phyloP scores from a whole-genome alignment of 2,797 vertebrate species.

The Alca torda region DNA sequence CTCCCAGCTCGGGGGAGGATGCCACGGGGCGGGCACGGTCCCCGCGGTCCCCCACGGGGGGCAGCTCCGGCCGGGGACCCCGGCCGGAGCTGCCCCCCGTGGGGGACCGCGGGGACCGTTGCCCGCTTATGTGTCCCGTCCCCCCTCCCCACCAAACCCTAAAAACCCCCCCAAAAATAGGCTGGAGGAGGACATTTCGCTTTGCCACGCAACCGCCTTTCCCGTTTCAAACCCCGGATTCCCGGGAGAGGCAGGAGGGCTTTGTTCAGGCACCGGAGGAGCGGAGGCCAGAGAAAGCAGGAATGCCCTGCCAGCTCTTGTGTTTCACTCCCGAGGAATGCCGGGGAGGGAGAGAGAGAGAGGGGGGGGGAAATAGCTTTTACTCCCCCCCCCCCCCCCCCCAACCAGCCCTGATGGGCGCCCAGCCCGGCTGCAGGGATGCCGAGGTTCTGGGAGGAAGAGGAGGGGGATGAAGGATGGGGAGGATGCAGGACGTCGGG shows the following conservation, averaged over 20 bases:
- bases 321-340: slow-evolving; percentile 68
- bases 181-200: background rate
- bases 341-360: slow-evolving; percentile 18
- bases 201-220: background rate
- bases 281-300: slow-evolving; percentile 62
- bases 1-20: background rate
- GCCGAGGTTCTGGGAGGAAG: too few relatives aligned
- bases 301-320: slow-evolving; percentile 69
- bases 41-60: background rate
- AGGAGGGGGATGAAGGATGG: too few relatives aligned
- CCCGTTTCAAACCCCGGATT: slow-evolving; percentile 27
- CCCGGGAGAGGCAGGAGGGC: slow-evolving; percentile 62
- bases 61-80: background rate
- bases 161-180: background rate
- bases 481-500: too few relatives aligned
- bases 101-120: fast-evolving
- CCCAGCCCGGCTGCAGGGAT: background rate
- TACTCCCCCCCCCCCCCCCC: background rate
- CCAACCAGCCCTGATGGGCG: too few relatives aligned
- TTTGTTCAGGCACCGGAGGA: slow-evolving; percentile 68
- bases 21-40: background rate
- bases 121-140: background rate
- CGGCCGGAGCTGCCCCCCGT: background rate
- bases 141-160: background rate
- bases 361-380: background rate